Evolutionary conservation across 1,140 invertebrate species (phyloP).

Genomic region (Diuraphis noxia): DNA sequence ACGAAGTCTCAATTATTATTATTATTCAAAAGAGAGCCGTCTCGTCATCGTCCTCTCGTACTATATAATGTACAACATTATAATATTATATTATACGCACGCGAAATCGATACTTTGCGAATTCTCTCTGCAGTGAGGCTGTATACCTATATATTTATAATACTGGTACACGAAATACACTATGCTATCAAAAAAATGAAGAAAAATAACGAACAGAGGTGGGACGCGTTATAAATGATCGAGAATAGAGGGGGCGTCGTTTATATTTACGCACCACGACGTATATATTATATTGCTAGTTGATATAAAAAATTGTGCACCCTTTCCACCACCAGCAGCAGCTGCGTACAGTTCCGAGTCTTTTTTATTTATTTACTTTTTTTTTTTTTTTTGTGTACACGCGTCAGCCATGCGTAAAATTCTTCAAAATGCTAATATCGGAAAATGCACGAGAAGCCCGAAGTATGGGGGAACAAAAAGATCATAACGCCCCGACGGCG

Average conservation of each 20-base stretch:
- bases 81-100: not conserved
- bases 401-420: slow-evolving; percentile 41
- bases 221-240: slow-evolving; percentile 22
- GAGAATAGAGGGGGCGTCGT: slow-evolving; percentile 44
- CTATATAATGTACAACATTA: not conserved
- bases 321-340: slow-evolving; percentile 15
- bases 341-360: slow-evolving; percentile 10
- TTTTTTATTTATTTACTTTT: slow-evolving; percentile 37
- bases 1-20: slow-evolving; percentile 42
- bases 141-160: not conserved
- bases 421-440: slow-evolving; percentile 52
- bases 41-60: not conserved
- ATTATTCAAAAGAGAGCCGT: slow-evolving; percentile 9
- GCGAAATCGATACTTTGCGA: slow-evolving; percentile 40
- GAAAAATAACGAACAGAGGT: slow-evolving; percentile 23
- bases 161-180: not conserved
- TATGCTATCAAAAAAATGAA: not conserved
- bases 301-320: slow-evolving; percentile 34
- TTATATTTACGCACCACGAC: slow-evolving; percentile 1
- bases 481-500: slow-evolving; percentile 25
- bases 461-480: slow-evolving; percentile 30
- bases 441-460: slow-evolving; percentile 19
- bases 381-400: not conserved
- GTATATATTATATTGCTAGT: slow-evolving; percentile 24
- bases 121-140: not conserved